phyloP scores from a whole-genome alignment of 2,888 invertebrate genomes.

The Dasypolia templi region DNA sequence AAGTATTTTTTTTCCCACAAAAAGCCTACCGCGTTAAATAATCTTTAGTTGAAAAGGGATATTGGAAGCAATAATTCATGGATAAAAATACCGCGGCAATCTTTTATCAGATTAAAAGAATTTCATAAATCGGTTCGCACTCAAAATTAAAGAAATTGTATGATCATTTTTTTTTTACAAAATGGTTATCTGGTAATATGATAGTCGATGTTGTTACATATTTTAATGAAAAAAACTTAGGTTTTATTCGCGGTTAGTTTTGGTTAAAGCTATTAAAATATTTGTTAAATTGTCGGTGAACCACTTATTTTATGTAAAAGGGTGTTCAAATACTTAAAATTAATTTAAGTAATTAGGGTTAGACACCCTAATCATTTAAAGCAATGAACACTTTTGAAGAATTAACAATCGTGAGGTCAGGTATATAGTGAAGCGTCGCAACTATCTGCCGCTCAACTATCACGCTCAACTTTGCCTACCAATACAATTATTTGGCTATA shows the following conservation, averaged over 20 bases:
- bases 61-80: slow-evolving; percentile 62
- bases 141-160: slow-evolving; percentile 62
- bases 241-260: background rate
- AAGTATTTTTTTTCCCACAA: slow-evolving; percentile 8
- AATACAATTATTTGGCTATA: slow-evolving; percentile 10
- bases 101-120: slow-evolving; percentile 69
- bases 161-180: slow-evolving; percentile 60
- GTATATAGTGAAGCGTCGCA: slow-evolving; percentile 42
- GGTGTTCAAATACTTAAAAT: too few species aligned
- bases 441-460: slow-evolving; percentile 54
- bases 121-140: slow-evolving; percentile 65
- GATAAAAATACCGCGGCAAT: slow-evolving; percentile 63
- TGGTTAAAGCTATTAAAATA: background rate
- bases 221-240: slow-evolving; percentile 36
- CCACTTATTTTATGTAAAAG: background rate
- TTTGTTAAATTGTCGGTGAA: background rate
- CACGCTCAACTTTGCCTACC: slow-evolving; percentile 36
- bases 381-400: background rate
- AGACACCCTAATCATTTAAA: too few species aligned
- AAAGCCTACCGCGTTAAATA: slow-evolving; percentile 44
- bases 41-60: slow-evolving; percentile 49
- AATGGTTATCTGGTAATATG: slow-evolving; percentile 55
- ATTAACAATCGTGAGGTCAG: slow-evolving; percentile 30
- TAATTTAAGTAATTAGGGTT: background rate
- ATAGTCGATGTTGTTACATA: slow-evolving; percentile 55